phyloP scores from a whole-genome alignment of 2,888 invertebrate species.

The Acanthoscelides obtectus region DNA sequence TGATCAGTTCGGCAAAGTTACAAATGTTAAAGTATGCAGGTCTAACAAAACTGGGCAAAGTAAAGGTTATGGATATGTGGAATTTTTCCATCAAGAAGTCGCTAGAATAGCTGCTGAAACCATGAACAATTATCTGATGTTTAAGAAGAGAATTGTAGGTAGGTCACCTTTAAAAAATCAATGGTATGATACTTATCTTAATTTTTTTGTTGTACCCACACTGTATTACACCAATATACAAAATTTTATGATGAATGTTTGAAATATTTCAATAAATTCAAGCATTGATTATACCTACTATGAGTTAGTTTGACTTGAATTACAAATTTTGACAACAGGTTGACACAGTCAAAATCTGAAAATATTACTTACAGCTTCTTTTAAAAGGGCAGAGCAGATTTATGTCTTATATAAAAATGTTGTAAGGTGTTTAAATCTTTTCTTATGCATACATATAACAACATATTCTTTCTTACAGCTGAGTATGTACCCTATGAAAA shows the following conservation, averaged over 20 bases:
- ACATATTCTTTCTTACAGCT: slow-evolving; percentile 48
- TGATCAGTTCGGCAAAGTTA: slow-evolving; percentile 85
- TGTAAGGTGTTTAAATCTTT: not conserved
- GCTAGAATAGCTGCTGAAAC: slow-evolving; percentile 92
- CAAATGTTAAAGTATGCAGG: slow-evolving; percentile 70
- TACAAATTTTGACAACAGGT: not conserved
- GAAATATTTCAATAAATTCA: too few species aligned
- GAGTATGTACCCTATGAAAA: slow-evolving; percentile 64
- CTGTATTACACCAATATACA: too few species aligned
- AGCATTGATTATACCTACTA: not conserved
- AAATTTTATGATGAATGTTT: too few species aligned
- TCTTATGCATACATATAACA: too few species aligned
- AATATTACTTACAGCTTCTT: not conserved
- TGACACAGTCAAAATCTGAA: not conserved
- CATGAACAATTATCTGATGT: slow-evolving; percentile 98
- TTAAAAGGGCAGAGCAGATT: not conserved
- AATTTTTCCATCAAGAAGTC: slow-evolving; percentile 78
- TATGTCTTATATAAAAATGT: not conserved
- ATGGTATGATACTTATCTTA: too few species aligned
- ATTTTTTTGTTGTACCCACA: too few species aligned
- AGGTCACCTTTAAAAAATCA: too few species aligned
- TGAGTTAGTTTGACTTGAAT: not conserved
- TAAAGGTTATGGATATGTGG: slow-evolving; percentile 87
- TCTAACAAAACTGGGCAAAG: slow-evolving; percentile 78
- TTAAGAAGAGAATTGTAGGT: slow-evolving; percentile 84